Percentiles rank a stretch among this genome's conserved stretches.
phyloP scores from a whole-genome alignment of 1,140 invertebrate genomes.

The Trialeurodes vaporariorum region DNA sequence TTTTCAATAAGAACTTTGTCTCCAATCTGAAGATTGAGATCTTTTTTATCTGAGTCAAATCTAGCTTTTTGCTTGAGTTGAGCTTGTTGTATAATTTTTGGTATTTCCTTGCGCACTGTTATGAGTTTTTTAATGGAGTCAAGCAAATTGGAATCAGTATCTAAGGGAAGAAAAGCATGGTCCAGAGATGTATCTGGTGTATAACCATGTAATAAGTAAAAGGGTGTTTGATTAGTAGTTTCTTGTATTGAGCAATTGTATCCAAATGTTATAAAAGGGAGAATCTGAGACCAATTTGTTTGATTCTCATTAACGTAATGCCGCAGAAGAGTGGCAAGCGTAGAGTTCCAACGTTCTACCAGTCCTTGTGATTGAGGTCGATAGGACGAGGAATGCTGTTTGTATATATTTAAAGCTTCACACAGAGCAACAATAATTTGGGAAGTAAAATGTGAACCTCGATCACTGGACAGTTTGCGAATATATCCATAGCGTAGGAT shows the following conservation, averaged over 20 bases:
- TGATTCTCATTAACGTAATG: neutral
- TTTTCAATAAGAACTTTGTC: neutral
- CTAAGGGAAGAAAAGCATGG: neutral
- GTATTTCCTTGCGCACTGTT: neutral
- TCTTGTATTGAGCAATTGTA: neutral
- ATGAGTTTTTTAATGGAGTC: neutral
- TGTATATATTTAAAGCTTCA: neutral
- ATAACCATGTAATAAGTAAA: neutral
- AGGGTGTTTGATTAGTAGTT: neutral
- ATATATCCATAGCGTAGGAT: neutral
- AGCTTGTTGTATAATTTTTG: neutral
- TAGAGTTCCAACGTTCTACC: neutral
- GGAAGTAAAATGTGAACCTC: neutral
- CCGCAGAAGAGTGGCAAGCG: neutral
- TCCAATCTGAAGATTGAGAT: neutral
- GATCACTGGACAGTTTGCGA: neutral
- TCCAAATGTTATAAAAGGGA: neutral
- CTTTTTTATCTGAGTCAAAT: neutral
- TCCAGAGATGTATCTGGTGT: neutral
- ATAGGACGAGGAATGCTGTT: neutral
- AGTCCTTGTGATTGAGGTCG: neutral
- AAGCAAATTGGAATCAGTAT: neutral
- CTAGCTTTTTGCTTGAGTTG: neutral
- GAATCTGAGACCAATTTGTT: neutral
- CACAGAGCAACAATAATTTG: neutral